Percentiles rank a stretch among this genome's conserved stretches.
phyloP scores from a whole-genome alignment of 2,797 vertebrate genomes.

The Chloroceryle amazona region DNA sequence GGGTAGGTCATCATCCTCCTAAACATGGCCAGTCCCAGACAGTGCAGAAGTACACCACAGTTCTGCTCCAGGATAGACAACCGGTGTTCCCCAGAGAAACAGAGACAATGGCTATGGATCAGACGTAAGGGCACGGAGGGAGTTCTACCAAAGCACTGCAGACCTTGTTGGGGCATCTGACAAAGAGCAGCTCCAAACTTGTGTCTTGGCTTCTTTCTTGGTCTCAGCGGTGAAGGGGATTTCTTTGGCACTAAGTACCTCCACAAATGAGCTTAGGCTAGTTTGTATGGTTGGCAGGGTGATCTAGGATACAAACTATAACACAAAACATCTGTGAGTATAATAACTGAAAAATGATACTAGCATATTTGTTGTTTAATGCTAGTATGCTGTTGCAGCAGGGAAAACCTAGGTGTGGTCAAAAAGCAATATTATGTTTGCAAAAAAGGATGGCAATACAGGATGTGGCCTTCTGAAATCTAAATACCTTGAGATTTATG shows the following conservation, averaged over 20 bases:
- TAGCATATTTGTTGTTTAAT: not conserved
- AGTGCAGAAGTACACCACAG: not conserved
- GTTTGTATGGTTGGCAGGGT: not conserved
- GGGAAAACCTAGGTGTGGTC: not conserved
- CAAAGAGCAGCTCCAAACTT: not conserved
- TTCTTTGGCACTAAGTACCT: not conserved
- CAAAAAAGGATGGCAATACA: not conserved
- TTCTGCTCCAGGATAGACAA: not conserved
- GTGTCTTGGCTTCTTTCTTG: not conserved
- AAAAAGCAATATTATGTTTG: not conserved
- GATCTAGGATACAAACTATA: not conserved
- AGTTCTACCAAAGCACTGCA: not conserved
- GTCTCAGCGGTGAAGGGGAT: not conserved
- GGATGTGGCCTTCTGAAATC: not conserved
- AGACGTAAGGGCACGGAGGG: not conserved
- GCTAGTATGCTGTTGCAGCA: not conserved
- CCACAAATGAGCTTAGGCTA: not conserved
- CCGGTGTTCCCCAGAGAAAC: not conserved
- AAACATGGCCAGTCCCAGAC: not conserved
- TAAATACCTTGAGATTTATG: not conserved
- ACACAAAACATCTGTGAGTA: not conserved
- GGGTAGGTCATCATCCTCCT: not conserved
- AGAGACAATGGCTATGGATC: not conserved
- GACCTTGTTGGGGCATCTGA: not conserved
- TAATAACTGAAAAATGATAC: not conserved